phyloP scores from a whole-genome alignment of 2,888 invertebrate species.

The Polylopha cassiicola region DNA sequence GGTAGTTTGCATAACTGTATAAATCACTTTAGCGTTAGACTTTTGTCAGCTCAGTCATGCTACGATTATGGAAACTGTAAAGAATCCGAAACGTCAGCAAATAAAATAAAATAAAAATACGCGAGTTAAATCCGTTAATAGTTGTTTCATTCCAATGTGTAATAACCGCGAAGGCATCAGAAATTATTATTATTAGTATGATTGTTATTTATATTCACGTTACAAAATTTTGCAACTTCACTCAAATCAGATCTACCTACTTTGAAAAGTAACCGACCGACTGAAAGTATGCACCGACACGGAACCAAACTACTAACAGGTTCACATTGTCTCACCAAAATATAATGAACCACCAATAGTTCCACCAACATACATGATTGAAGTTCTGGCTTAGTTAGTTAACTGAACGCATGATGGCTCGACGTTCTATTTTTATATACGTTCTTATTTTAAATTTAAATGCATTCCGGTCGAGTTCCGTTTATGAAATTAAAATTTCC shows the following conservation, averaged over 20 bases:
- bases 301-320: constrained; percentile 42
- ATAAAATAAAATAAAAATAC: too few species aligned
- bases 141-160: too few species aligned
- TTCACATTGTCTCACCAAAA: constrained; percentile 36
- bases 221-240: constrained; percentile 3
- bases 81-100: too few species aligned
- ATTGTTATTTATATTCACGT: too few species aligned
- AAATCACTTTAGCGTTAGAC: too few species aligned
- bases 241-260: constrained; percentile 27
- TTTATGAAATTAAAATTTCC: constrained; percentile 8
- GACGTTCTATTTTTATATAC: constrained; percentile 42
- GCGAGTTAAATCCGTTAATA: too few species aligned
- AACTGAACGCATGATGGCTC: constrained; percentile 28
- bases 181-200: too few species aligned
- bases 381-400: constrained; percentile 29
- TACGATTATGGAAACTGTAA: too few species aligned
- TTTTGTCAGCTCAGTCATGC: too few species aligned
- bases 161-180: too few species aligned
- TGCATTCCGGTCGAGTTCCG: constrained; percentile 32
- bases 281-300: constrained; percentile 49
- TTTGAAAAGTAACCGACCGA: constrained; percentile 28
- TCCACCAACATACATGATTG: neutral
- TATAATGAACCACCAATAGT: constrained; percentile 29
- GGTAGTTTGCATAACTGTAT: too few species aligned
- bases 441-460: constrained; percentile 33